Conservation (phyloP, 2,113 vertebrate genomes). For the Murina feae region DNA sequence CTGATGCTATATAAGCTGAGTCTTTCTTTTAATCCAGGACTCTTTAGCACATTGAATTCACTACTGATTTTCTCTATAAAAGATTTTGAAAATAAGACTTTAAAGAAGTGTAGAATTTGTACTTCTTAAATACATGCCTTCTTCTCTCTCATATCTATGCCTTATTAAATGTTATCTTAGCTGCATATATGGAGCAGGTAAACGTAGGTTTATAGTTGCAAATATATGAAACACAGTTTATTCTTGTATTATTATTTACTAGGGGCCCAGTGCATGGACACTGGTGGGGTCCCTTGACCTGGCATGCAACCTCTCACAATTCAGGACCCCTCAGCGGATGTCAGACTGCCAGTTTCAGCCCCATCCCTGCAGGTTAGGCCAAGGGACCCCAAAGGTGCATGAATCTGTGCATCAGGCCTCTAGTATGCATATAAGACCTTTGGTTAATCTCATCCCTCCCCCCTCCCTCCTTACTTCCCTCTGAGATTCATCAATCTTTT, state of each 20-base stretch:
- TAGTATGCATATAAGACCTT: no score
- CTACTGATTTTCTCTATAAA: neutral
- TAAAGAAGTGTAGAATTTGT: neutral
- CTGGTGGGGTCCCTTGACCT: no score
- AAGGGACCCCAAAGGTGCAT: no score
- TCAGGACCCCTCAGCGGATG: no score
- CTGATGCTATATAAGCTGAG: neutral
- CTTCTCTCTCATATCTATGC: neutral
- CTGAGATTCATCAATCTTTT: no score
- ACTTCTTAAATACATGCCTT: neutral
- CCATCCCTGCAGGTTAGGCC: no score
- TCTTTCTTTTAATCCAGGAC: neutral
- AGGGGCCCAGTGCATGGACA: neutral
- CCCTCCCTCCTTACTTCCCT: no score
- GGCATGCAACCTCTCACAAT: no score
- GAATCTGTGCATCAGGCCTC: no score
- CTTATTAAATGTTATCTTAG: neutral
- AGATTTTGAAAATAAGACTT: neutral
- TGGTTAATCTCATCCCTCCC: no score
- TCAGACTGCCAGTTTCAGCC: no score
- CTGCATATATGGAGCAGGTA: neutral
- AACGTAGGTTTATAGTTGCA: neutral
- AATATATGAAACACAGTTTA: neutral
- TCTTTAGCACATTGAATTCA: conserved; percentile 1
- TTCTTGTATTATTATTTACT: neutral